Evolutionary conservation across 2,797 vertebrate genomes (phyloP).

Genomic region (Ciconia nigra): DNA sequence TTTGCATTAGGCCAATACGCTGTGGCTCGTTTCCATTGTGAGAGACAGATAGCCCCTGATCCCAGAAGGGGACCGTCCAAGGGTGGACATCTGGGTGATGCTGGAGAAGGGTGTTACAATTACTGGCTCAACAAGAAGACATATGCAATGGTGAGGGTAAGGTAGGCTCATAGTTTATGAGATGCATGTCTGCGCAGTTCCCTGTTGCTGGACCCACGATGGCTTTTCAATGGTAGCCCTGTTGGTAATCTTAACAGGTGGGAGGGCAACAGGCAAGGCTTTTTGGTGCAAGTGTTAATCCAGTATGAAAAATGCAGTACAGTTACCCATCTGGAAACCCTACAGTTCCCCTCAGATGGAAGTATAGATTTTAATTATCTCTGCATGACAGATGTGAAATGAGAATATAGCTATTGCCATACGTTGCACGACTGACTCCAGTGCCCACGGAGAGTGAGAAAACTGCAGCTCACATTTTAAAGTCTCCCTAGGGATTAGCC

Average conservation of each 20-base stretch:
- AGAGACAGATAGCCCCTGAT: not conserved
- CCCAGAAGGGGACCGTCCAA: not conserved
- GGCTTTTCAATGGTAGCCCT: not conserved
- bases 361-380: slow-evolving; percentile 19
- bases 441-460: slow-evolving; percentile 1
- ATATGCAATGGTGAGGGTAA: not conserved
- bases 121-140: not conserved
- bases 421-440: not conserved
- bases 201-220: accelerated
- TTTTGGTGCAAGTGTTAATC: slow-evolving; percentile 11
- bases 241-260: not conserved
- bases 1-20: accelerated
- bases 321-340: slow-evolving; percentile 16
- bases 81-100: not conserved
- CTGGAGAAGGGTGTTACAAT: not conserved
- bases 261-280: slow-evolving; percentile 5
- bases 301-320: not conserved
- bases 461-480: slow-evolving; percentile 7
- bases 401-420: not conserved
- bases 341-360: not conserved
- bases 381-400: slow-evolving; percentile 20
- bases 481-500: not conserved
- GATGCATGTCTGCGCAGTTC: not conserved
- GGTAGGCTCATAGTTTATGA: not conserved
- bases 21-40: not conserved